Evolutionary conservation across 1,140 invertebrate species (phyloP), one percentile per base, ranked within the genome.

Genomic region (Rhynchophorus ferrugineus): DNA sequence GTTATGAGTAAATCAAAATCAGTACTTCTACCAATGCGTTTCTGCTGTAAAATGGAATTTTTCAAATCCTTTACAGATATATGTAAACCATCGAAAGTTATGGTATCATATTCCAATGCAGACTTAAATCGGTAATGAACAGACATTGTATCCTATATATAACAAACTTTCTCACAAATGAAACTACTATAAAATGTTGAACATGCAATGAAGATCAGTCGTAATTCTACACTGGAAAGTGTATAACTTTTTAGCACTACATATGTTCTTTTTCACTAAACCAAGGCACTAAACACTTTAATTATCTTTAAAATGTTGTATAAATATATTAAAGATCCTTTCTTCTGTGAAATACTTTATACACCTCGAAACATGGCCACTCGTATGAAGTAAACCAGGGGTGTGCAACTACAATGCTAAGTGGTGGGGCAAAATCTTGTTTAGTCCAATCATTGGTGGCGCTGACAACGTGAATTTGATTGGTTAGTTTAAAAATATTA

Each of bases 91-190:
- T 98, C 95, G 70, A 98, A 97, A 16, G 89, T 94, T 37, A 98
- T 84, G 3, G 93, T 95, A 69, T 96, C 92, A 75, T 87, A 95
- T 66, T 95, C 89, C 61, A 94, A 78, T 42, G 89, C 86, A 62
- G 91, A 93, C 75, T 96, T 97, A 69, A 98, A 98, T 74, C 98
- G 98, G 73, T 98, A 98, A 73, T 98, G 93, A 51, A 98, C 90
- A 62, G 92, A 96, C 85, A 95, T 95, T 3, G 17, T 21, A 22
- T 9, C 22, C 18, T 16, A 44, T 44, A n/a, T n/a, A n/a, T n/a
- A n/a, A n/a, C n/a, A n/a, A n/a, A n/a, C n/a, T n/a, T n/a, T n/a
- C n/a, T n/a, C n/a, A n/a, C n/a, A n/a, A n/a, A n/a, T n/a, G n/a
- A n/a, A n/a, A n/a, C n/a, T n/a, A n/a, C n/a, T 17, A 44, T 9